Base-by-base conservation (phyloP, 1,140 invertebrate species). In the Ceratosolen fusciceps region DNA sequence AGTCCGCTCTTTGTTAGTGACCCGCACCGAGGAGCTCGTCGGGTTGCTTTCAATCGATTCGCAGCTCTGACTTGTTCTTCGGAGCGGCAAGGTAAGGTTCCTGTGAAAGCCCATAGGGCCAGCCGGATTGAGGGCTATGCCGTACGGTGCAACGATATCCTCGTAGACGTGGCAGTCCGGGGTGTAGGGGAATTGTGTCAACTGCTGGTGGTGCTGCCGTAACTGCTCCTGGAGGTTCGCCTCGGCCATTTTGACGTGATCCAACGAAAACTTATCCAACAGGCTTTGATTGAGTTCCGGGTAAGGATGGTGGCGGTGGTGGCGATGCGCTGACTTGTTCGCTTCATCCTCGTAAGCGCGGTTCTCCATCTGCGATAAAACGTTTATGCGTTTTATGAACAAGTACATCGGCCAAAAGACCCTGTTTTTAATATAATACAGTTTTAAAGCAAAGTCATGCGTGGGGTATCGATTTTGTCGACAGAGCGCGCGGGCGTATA, bases 291-390 rank as follows among this genome's bases (percentile, higher is more conserved):
- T n/a, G 9, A 72, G 60, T 1, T 71, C 29, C 19, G 21, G 29
- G 24, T 80, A 52, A 21, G 16, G 31, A 37, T 78, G 60, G 1
- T 19, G 67, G n/a, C 56, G 39, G 29, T 58, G 65, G n/a, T 58
- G 74, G 74, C 71, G 67, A 21, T 52, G 77, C 80, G 67, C 43
- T 82, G 82, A 65, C 39, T 79, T 65, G 82, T 43, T 83, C 0
- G 83, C 80, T 54, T 89, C 88, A 68, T 86, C 87, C 72, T 90
- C 88, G 82, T 87, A 90, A 60, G 83, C 88, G 80, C 86, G 86
- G 81, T 90, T 90, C 83, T 90, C 88, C 88, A 90, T 90, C 88
- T 88, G 81, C 26, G 83, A 83, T 26, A 1, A 54, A 54, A 54
- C 14, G 21, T 52, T 52, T 19, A 19, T 52, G 14, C 49, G 12